Conservation (phyloP, 2,888 invertebrate genomes). For the Agelastica alni region DNA sequence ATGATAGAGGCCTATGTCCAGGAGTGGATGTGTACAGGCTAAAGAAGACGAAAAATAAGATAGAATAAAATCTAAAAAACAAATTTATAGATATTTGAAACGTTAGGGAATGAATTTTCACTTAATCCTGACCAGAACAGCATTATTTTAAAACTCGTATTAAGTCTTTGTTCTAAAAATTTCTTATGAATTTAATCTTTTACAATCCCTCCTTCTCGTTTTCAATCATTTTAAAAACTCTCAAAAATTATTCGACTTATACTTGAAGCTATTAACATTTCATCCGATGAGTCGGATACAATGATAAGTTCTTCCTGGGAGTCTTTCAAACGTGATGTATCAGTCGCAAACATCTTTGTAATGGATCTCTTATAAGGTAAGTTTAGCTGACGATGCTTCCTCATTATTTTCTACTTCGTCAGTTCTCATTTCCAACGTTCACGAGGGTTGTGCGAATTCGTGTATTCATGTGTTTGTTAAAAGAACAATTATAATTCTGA, state of each 20-base stretch:
- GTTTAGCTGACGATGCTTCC: conserved; percentile 30
- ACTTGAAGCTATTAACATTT: not conserved
- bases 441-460: not conserved
- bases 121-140: too few species aligned
- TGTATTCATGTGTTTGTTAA: not conserved
- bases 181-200: too few species aligned
- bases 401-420: conserved; percentile 31
- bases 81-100: too few species aligned
- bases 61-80: too few species aligned
- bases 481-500: not conserved
- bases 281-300: not conserved
- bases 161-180: too few species aligned
- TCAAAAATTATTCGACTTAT: not conserved
- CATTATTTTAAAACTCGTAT: too few species aligned
- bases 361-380: conserved; percentile 31
- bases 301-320: not conserved
- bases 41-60: too few species aligned
- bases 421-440: conserved; percentile 22
- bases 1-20: not conserved
- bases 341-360: conserved; percentile 33
- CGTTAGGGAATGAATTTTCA: too few species aligned
- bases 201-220: not conserved
- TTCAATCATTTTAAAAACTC: not conserved
- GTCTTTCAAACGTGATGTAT: conserved; percentile 29
- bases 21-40: not conserved